Conservation (phyloP, 1,140 invertebrate species). For the Armadillidium nasatum region DNA sequence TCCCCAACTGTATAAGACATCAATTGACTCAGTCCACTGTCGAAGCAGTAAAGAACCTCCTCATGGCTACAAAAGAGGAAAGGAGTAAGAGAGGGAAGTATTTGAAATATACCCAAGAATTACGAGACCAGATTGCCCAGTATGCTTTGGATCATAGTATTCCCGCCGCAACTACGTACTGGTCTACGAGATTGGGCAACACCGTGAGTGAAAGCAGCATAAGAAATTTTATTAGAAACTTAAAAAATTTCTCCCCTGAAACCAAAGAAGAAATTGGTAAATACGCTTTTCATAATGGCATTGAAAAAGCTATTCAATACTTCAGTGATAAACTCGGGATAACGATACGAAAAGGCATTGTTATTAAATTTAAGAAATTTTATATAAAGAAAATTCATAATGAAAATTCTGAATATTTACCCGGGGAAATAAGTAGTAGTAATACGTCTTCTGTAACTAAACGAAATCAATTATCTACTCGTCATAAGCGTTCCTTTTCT, state of each 20-base stretch:
- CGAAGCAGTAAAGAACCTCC: slow-evolving; percentile 47
- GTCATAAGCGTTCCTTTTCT: slow-evolving; percentile 42
- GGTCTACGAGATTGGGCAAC: slow-evolving; percentile 45
- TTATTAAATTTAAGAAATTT: slow-evolving; percentile 49
- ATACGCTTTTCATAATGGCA: slow-evolving; percentile 47
- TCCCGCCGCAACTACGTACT: slow-evolving; percentile 42
- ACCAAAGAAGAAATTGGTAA: slow-evolving; percentile 49
- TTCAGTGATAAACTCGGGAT: slow-evolving; percentile 47
- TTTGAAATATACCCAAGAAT: slow-evolving; percentile 48
- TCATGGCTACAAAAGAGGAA: slow-evolving; percentile 48
- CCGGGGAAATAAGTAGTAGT: slow-evolving; percentile 1
- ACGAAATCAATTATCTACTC: slow-evolving; percentile 24
- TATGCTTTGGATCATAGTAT: slow-evolving; percentile 45
- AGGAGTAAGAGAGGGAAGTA: slow-evolving; percentile 49
- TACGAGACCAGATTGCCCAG: slow-evolving; percentile 49
- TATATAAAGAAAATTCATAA: slow-evolving; percentile 45
- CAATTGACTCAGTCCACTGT: slow-evolving; percentile 45
- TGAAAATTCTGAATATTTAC: slow-evolving; percentile 25
- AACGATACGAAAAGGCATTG: slow-evolving; percentile 46
- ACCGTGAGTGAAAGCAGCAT: slow-evolving; percentile 50
- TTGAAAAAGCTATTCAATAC: slow-evolving; percentile 47
- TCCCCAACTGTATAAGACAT: slow-evolving; percentile 40
- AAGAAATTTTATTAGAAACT: slow-evolving; percentile 49
- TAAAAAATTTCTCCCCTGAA: slow-evolving; percentile 47
- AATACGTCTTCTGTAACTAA: slow-evolving; percentile 11